These are phyloP conservation scores for Hemithea aestivaria DNA, from an alignment of 2,888 invertebrate species.

Conservation along the genomic window DNA sequence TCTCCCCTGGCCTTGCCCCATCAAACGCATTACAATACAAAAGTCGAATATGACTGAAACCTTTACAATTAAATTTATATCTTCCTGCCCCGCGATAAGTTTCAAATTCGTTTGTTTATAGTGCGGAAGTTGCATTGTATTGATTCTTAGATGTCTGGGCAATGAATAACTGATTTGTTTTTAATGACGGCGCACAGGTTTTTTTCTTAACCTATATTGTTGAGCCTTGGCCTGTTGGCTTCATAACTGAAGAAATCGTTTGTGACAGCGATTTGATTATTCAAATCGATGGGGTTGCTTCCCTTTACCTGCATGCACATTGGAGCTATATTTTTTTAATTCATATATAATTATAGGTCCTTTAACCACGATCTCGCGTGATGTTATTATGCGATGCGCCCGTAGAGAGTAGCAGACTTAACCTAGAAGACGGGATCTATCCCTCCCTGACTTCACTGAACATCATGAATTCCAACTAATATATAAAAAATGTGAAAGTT, in stretches of 20 bases:
- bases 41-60: conserved; percentile 60
- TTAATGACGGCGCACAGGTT: conserved; percentile 51
- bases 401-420: no score
- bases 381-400: no score
- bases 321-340: no score
- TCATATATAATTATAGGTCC: no score
- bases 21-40: conserved; percentile 60
- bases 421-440: no score
- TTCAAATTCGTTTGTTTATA: conserved; percentile 28
- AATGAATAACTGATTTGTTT: conserved; percentile 55
- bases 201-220: conserved; percentile 57
- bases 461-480: no score
- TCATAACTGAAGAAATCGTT: conserved; percentile 23
- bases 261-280: conserved; percentile 24
- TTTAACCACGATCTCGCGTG: no score
- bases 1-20: conserved; percentile 61
- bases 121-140: conserved; percentile 51
- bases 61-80: conserved; percentile 53
- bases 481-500: no score
- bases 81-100: conserved; percentile 37
- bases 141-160: conserved; percentile 46
- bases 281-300: conserved; percentile 12
- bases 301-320: not conserved
- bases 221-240: conserved; percentile 52
- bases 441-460: no score